These are phyloP conservation scores for Tyrannus savana DNA, from an alignment of 2,113 vertebrate genomes.

Conservation along the genomic window DNA sequence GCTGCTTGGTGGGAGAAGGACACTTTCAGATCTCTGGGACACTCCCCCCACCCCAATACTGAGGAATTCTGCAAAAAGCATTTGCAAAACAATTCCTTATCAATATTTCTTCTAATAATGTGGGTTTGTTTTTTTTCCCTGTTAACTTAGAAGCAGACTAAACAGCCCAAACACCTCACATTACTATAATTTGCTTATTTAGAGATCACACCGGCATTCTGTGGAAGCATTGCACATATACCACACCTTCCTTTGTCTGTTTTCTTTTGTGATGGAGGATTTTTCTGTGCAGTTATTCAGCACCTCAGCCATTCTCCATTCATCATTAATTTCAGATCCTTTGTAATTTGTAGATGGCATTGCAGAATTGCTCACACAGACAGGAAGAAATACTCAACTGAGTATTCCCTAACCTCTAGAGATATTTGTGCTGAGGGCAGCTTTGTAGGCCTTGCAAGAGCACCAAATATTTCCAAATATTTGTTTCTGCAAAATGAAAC, in stretches of 20 bases:
- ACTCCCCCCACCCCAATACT: neutral
- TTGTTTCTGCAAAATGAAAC: neutral
- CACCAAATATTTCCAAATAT: neutral
- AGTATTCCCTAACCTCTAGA: neutral
- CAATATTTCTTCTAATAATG: neutral
- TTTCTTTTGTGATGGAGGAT: neutral
- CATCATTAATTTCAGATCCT: neutral
- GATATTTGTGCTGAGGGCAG: neutral
- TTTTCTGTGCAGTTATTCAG: neutral
- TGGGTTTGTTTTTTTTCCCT: neutral
- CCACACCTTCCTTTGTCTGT: neutral
- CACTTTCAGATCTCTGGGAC: neutral
- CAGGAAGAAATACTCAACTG: neutral
- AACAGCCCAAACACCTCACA: neutral
- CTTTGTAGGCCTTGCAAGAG: neutral
- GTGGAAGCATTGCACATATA: rapidly evolving
- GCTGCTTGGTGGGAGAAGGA: neutral
- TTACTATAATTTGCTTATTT: neutral
- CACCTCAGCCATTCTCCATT: neutral
- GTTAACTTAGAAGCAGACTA: neutral
- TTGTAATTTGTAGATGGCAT: neutral
- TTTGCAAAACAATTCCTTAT: neutral
- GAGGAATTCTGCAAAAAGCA: neutral
- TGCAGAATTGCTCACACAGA: neutral
- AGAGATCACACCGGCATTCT: neutral